Percentiles rank a stretch among this genome's conserved stretches.
phyloP scores from a whole-genome alignment of 2,888 invertebrate species.

The Thymelicus sylvestris region DNA sequence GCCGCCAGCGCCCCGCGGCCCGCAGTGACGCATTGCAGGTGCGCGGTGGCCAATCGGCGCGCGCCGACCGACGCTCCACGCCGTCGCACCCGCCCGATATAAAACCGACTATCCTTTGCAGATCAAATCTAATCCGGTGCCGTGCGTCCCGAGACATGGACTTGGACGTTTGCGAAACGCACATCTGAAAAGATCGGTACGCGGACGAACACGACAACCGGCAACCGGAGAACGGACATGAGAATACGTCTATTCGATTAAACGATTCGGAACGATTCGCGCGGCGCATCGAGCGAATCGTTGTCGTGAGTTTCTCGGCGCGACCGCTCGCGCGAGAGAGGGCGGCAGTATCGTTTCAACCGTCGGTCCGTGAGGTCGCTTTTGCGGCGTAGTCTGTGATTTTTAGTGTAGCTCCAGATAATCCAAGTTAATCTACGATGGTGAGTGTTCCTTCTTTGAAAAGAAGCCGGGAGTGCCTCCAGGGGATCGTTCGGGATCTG shows the following conservation, averaged over 20 bases:
- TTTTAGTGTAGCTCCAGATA: slow-evolving; percentile 85
- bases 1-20: slow-evolving; percentile 54
- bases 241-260: slow-evolving; percentile 75
- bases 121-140: slow-evolving; percentile 86
- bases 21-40: slow-evolving; percentile 94
- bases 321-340: slow-evolving; percentile 82
- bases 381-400: slow-evolving; percentile 84
- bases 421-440: slow-evolving; percentile 86
- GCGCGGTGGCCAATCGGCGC: slow-evolving; percentile 91
- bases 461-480: slow-evolving; percentile 72
- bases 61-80: slow-evolving; percentile 89
- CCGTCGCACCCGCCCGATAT: slow-evolving; percentile 89
- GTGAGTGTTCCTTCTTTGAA: slow-evolving; percentile 81
- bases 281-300: slow-evolving; percentile 75
- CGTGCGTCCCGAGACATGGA: slow-evolving; percentile 83
- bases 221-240: slow-evolving; percentile 71
- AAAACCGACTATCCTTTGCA: slow-evolving; percentile 87
- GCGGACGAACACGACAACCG: slow-evolving; percentile 32
- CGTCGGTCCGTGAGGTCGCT: slow-evolving; percentile 84
- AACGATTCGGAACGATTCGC: slow-evolving; percentile 78
- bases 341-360: slow-evolving; percentile 85
- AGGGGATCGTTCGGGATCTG: slow-evolving; percentile 57
- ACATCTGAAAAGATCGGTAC: slow-evolving; percentile 60
- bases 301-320: slow-evolving; percentile 74
- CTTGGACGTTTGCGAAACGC: slow-evolving; percentile 67